Percentiles rank a stretch among this genome's conserved stretches.
Conservation (phyloP, 2,797 vertebrate species). For the Sebastiscus tertius region DNA sequence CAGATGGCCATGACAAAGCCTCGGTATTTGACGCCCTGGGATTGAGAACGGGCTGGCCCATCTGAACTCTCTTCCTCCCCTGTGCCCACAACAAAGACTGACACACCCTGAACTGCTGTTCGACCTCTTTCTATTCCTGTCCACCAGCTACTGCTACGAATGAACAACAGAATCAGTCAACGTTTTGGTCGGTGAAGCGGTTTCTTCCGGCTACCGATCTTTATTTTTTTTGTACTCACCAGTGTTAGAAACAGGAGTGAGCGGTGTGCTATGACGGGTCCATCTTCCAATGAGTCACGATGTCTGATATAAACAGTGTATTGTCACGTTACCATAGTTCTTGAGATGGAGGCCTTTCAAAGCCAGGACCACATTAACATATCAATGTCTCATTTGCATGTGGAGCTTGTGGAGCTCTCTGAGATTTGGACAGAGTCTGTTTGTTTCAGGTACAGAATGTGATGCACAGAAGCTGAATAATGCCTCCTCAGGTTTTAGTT, state of each 20-base stretch:
- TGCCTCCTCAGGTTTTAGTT: not conserved
- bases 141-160: not conserved
- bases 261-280: not conserved
- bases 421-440: not conserved
- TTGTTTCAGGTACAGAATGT: not conserved
- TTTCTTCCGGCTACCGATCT: not conserved
- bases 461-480: not conserved
- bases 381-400: conserved; percentile 72
- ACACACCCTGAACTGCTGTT: no score
- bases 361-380: conserved; percentile 65
- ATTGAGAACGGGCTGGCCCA: no score
- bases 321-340: conserved; percentile 28
- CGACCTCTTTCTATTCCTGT: not conserved
- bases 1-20: no score
- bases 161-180: not conserved
- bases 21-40: no score
- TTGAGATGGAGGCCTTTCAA: conserved; percentile 34
- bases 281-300: conserved; percentile 12
- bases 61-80: no score
- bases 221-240: not conserved
- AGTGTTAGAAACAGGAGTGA: not conserved
- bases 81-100: no score
- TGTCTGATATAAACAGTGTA: not conserved
- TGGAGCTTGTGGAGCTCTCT: not conserved
- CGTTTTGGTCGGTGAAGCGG: not conserved